Evolutionary conservation across 1,140 invertebrate species (phyloP).

Genomic region (Lasioglossum baleicum): DNA sequence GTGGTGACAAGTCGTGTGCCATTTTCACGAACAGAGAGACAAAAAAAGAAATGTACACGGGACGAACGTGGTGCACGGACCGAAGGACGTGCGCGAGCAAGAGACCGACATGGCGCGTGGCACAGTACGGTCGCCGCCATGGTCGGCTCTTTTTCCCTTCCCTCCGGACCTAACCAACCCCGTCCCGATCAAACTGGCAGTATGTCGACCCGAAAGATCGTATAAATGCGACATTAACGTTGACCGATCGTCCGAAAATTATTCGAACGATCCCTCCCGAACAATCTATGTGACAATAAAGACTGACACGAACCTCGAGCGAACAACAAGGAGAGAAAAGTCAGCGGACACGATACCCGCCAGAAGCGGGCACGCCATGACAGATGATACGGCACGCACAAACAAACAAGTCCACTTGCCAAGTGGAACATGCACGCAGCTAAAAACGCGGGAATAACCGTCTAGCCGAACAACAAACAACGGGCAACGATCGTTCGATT

Average conservation of each 20-base stretch:
- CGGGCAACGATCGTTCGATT: not conserved
- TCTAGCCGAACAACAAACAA: constrained; percentile 2
- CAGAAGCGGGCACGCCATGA: constrained; percentile 69
- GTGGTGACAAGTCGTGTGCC: constrained; percentile 28
- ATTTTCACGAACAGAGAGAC: constrained; percentile 21
- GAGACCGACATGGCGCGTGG: constrained; percentile 74
- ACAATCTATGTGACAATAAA: not conserved
- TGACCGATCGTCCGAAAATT: not conserved
- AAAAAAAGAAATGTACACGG: constrained; percentile 38
- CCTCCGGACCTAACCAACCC: constrained; percentile 47
- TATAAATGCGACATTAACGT: not conserved
- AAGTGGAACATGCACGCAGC: constrained; percentile 49
- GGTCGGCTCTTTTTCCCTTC: constrained; percentile 61
- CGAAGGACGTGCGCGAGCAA: constrained; percentile 70
- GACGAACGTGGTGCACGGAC: constrained; percentile 52
- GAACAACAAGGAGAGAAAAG: constrained; percentile 22
- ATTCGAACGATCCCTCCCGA: not conserved
- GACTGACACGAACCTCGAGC: constrained; percentile 20
- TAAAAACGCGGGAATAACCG: constrained; percentile 46
- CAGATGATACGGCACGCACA: constrained; percentile 68
- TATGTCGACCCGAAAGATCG: constrained; percentile 7
- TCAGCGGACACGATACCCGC: constrained; percentile 44
- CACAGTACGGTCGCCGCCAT: constrained; percentile 73
- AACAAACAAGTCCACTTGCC: constrained; percentile 66
- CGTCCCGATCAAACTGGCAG: constrained; percentile 11